Evolutionary conservation across 2,888 invertebrate genomes (phyloP).

Genomic region (Xestobium rufovillosum): DNA sequence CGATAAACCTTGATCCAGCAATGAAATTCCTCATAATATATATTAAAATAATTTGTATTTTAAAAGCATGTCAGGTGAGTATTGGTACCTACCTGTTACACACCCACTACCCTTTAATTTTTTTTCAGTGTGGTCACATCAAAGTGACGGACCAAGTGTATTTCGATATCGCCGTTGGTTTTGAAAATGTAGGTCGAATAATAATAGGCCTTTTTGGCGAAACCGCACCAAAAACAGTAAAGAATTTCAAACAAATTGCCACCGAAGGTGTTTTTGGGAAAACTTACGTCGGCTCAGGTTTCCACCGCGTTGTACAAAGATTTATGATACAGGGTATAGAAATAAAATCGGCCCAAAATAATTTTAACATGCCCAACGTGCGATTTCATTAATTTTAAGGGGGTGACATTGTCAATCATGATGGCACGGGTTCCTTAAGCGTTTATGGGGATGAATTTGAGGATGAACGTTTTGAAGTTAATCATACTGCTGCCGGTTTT

Average conservation of each 20-base stretch:
- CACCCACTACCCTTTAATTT: no score
- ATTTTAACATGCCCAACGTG: not conserved
- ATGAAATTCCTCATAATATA: no score
- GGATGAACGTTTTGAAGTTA: constrained; percentile 78
- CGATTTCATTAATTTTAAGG: constrained; percentile 46
- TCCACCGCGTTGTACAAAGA: constrained; percentile 79
- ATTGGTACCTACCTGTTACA: no score
- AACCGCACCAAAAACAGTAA: constrained; percentile 73
- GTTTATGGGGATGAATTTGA: constrained; percentile 79
- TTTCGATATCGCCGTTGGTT: constrained; percentile 71
- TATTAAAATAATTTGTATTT: no score
- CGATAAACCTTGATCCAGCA: no score
- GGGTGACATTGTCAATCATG: constrained; percentile 73
- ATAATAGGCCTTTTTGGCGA: constrained; percentile 87
- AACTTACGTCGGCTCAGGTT: constrained; percentile 69
- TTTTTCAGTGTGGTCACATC: constrained; percentile 52
- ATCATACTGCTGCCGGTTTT: constrained; percentile 76
- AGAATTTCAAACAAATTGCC: constrained; percentile 80
- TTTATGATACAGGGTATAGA: constrained; percentile 84
- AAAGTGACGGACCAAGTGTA: constrained; percentile 75
- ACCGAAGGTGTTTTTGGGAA: constrained; percentile 66
- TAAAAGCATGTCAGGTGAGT: no score
- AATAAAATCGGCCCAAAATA: not conserved
- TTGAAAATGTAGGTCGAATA: constrained; percentile 65
- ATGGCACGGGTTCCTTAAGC: constrained; percentile 79